Evolutionary conservation across 2,888 invertebrate species (phyloP), one percentile per base, ranked within the genome.

Genomic region (Meliscaeva auricollis): DNA sequence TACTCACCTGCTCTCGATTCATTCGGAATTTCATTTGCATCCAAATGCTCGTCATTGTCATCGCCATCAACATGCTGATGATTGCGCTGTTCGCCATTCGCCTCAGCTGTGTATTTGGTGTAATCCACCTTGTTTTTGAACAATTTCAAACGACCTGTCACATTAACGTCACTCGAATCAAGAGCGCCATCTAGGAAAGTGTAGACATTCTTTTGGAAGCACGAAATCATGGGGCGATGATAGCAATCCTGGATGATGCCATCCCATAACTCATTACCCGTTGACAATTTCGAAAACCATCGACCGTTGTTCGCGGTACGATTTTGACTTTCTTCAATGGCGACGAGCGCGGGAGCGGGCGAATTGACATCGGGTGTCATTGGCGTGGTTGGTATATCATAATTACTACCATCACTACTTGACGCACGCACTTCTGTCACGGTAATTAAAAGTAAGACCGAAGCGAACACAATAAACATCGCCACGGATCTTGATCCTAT

Each of bases 171-270:
- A 89, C 94, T 94, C 26, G 93, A 93, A 52, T 94, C 94, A 68
- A 97, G 92, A 30, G 94, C 94, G 35, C 94, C 93, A 87, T 95
- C 94, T 84, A 97, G 91, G 89, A 95, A 97, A n/a, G 93, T 93
- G 89, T 95, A 96, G 38, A 96, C 94, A 89, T 95, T 96, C 89
- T 95, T 95, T 89, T 96, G 96, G 74, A 97, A 95, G 90, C 97
- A 97, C 87, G 94, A 94, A 89, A 96, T 93, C 81, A 95, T 93
- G 17, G 96, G 95, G 68, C 93, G 93, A 11, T 92, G 93, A 56
- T 94, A 94, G 90, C 97, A 97, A 89, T 96, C 95, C 85, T 94
- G 94, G 70, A 96, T 93, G 85, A 97, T 93, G 78, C 94, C 94
- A 88, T 94, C 94, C 96, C 96, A 96, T 66, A 97, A 92, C 83